Evolutionary conservation across 1,140 invertebrate genomes (phyloP), one percentile per base, ranked within the genome.

Genomic region (Zaprionus lachaisei): DNA sequence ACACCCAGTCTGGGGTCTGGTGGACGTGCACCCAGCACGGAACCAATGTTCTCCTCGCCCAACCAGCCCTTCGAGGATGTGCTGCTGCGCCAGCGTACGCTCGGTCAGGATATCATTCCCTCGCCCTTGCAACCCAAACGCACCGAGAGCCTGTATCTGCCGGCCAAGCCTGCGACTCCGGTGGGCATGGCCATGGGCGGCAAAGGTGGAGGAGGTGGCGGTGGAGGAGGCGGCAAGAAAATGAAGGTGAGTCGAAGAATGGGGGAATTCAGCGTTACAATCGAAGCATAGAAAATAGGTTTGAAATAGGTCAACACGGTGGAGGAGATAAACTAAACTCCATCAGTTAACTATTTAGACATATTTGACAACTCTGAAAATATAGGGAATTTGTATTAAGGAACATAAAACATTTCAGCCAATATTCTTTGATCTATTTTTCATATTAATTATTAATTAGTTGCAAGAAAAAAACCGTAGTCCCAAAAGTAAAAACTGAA

Each of bases 71-170:
- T 97, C 92, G 97, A 97, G 85, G 97, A 97, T 56, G 95, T 96
- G 22, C 94, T 97, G 64, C 85, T 97, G 75, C 95, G 96, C 86
- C 96, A 97, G 91, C 94, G 96, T 79, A 95, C 94, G 67, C 94
- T 97, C 57, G 97, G 96, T 54, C 97, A 97, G 93, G 97, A 98
- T 92, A 98, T 98, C 91, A 95, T 97, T 84, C 96, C 97, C 38
- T 97, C 97, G 82, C 95, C 95, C 62, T 95, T 95, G 73, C 97
- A 97, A 92, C 97, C 97, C 44, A 98, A 98, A 92, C 94, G 97
- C 79, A 98, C 97, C 58, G 97, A 98, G 91, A 98, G 97, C 93
- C 93, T 97, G 56, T 96, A 95, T 91, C 94, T 96, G 77, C 93
- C 94, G 63, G 94, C 94, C 28, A 94, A 93, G 77, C 93, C 93